These are phyloP conservation scores for Equus przewalskii DNA, from an alignment of 2,113 vertebrate genomes.

Conservation along the genomic window DNA sequence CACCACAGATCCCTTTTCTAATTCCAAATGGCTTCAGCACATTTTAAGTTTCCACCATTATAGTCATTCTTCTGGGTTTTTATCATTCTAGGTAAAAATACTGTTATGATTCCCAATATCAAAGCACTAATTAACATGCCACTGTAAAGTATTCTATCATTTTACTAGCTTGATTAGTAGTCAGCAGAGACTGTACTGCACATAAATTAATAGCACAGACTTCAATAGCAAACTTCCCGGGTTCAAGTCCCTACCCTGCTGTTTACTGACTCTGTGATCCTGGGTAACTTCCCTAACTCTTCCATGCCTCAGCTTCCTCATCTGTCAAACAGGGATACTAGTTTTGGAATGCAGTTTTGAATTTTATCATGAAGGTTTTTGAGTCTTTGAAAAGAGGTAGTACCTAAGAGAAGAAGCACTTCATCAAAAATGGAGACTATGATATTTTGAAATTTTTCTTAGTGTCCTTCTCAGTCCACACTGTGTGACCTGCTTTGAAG, in stretches of 20 bases:
- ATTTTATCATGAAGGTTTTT: neutral
- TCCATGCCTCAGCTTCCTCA: neutral
- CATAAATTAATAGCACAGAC: neutral
- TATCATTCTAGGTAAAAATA: slow-evolving; percentile 25
- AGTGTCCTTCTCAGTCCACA: neutral
- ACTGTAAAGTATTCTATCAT: slow-evolving; percentile 14
- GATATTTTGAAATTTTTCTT: neutral
- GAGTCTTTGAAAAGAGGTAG: neutral
- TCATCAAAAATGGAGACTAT: slow-evolving; percentile 12
- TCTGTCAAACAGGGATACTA: neutral
- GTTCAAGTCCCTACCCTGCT: neutral
- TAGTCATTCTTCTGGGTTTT: neutral
- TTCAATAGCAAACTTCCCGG: neutral
- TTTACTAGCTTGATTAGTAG: slow-evolving; percentile 35
- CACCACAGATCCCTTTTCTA: neutral
- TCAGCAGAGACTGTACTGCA: neutral
- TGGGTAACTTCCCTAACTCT: neutral
- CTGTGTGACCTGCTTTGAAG: neutral
- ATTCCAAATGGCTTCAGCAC: neutral
- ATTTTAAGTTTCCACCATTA: slow-evolving; percentile 12
- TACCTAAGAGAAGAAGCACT: neutral
- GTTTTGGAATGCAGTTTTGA: slow-evolving; percentile 13
- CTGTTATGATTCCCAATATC: neutral
- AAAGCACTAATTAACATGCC: slow-evolving; percentile 27
- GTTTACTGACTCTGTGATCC: neutral